Evolutionary conservation across 1,140 invertebrate genomes (phyloP).

Genomic region (Xylocopa sonorina): DNA sequence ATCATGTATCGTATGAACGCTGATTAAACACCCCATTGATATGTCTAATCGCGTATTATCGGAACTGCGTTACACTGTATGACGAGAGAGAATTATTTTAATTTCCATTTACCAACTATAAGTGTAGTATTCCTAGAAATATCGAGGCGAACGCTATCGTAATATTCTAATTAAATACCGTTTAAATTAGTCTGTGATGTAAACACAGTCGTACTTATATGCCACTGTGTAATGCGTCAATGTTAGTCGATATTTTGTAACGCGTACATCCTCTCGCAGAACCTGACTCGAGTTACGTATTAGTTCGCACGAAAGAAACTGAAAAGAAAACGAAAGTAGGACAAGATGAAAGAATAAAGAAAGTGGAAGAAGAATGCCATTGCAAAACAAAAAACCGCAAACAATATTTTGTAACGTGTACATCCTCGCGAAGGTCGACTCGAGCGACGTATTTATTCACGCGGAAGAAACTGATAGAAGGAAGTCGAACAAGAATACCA

Average conservation of each 20-base stretch:
- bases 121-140: too few relatives aligned
- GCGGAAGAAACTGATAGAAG: too few relatives aligned
- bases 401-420: too few relatives aligned
- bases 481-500: too few relatives aligned
- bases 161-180: too few relatives aligned
- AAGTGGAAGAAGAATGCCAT: not conserved
- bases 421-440: too few relatives aligned
- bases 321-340: not conserved
- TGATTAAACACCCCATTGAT: conserved; percentile 9
- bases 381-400: too few relatives aligned
- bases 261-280: not conserved
- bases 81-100: not conserved
- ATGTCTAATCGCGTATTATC: conserved; percentile 15
- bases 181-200: not conserved
- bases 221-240: not conserved
- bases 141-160: too few relatives aligned
- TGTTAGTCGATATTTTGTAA: conserved; percentile 1
- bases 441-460: too few relatives aligned
- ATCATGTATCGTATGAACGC: not conserved
- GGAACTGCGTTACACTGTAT: not conserved
- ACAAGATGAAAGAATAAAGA: too few relatives aligned
- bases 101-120: too few relatives aligned
- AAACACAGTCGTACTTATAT: not conserved
- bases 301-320: not conserved
- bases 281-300: not conserved